Evolutionary conservation across 2,113 vertebrate species (phyloP), one percentile per base, ranked within the genome.

Genomic region (Hucho hucho): DNA sequence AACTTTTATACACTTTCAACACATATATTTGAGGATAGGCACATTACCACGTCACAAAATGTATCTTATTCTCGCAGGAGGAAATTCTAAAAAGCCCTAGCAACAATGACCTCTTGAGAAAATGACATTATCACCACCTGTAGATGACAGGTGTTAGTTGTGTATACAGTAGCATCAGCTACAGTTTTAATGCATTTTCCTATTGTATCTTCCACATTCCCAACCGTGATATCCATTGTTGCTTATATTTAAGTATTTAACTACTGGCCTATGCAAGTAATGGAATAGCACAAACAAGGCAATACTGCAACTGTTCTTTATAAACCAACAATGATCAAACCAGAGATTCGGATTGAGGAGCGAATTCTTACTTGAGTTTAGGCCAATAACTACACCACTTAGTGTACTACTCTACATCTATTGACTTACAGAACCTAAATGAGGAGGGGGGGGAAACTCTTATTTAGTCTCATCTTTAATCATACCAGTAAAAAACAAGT

Each of bases 401-500:
- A 69, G 37, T 69, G 65, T 29, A 13, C 70, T 79, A 6, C 56
- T 58, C 18, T 20, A 58, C n/a, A 1, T 59, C 58, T 59, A 59
- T 59, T 7, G 58, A 59, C 6, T 4, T 49, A 49, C 47, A 4
- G 58, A 14, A 22, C 1, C 22, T 22, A n/a, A 22, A 59, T 11
- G 18, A 22, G 20, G 20, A 69, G 20, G 70, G 65, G 70, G 65
- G 22, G 67, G 72, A 72, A 25, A 49, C 72, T 16, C 53, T 80
- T 58, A 37, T 75, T 88, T 75, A 68, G 63, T 43, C 70, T 80
- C 5, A 70, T 76, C 71, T 0, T 25, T 64, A 72, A 70, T n/a
- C 80, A 72, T 68, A 72, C 79, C 49, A 66, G 29, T 67, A 79
- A 76, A 1, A 64, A 7, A 1, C 78, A 77, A 81, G 84, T 69